Evolutionary conservation across 2,888 invertebrate genomes (phyloP), one percentile per base, ranked within the genome.

Genomic region (Uropetala carovei): DNA sequence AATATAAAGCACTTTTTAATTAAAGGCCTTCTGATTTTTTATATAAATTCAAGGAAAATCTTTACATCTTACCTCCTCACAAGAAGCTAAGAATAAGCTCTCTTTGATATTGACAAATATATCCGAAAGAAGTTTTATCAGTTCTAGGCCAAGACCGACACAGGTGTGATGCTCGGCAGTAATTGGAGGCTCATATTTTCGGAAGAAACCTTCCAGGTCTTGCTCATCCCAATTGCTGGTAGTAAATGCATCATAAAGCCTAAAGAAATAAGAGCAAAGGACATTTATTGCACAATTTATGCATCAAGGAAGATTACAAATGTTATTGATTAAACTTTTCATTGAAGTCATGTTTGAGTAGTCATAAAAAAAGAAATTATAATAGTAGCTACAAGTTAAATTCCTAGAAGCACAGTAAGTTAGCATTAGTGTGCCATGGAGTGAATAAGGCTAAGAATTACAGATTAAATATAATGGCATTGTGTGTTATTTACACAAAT

Each of bases 81-180:
- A 98, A 18, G 98, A 98, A 91, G 97, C 97, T 94, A 98, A 96
- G 94, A 96, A 97, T 93, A 97, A 95, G 94, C 96, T 96, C 92
- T 96, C 95, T 68, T 96, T 96, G 94, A 98, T 95, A 91, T 97
- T 97, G 10, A 97, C 97, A 94, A 97, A 97, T 93, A 97, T 94
- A 92, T 95, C 94, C 92, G 95, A 95, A 94, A 98, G 96, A 92
- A 97, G 96, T 93, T 96, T 95, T 94, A 98, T 96, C 94, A 98
- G 95, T 95, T 98, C 98, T 94, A 98, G 96, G 93, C 98, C 98
- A 93, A 99, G 95, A 43, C 98, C 98, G 91, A 99, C 98, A 95
- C 99, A 99, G 92, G 98, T 98, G 95, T 98, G 97, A 95, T 97
- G 97, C 94, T 97, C 96, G 5, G 97, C 95, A 93, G 97, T 97